Evolutionary conservation across 2,888 invertebrate species (phyloP).

Genomic region (Drosophila dives): DNA sequence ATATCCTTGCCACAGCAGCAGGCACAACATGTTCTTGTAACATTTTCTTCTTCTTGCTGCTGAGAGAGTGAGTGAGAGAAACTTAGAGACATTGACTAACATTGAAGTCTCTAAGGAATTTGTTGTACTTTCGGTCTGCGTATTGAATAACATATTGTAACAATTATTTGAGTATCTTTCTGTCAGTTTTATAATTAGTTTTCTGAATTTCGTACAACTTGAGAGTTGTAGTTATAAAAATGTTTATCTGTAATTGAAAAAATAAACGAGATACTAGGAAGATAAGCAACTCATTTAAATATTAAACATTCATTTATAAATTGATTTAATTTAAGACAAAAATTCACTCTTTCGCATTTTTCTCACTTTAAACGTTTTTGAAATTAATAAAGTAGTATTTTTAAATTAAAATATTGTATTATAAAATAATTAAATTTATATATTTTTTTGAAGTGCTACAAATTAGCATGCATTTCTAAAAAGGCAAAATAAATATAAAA

Average conservation of each 20-base stretch:
- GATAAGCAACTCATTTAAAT: neutral
- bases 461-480: no score
- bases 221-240: neutral
- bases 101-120: neutral
- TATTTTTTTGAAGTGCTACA: no score
- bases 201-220: neutral
- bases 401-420: no score
- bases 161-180: neutral
- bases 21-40: conserved; percentile 7
- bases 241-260: neutral
- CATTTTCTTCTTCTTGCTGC: neutral
- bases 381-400: neutral
- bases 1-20: conserved; percentile 34
- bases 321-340: neutral
- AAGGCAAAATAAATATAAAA: no score
- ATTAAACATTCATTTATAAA: neutral
- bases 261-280: neutral
- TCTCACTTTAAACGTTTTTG: neutral
- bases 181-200: neutral
- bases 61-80: neutral
- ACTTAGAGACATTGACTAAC: neutral
- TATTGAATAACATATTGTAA: neutral
- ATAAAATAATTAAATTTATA: no score
- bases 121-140: neutral
- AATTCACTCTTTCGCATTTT: neutral